phyloP scores from a whole-genome alignment of 2,888 invertebrate genomes.

The Emmelina monodactyla region DNA sequence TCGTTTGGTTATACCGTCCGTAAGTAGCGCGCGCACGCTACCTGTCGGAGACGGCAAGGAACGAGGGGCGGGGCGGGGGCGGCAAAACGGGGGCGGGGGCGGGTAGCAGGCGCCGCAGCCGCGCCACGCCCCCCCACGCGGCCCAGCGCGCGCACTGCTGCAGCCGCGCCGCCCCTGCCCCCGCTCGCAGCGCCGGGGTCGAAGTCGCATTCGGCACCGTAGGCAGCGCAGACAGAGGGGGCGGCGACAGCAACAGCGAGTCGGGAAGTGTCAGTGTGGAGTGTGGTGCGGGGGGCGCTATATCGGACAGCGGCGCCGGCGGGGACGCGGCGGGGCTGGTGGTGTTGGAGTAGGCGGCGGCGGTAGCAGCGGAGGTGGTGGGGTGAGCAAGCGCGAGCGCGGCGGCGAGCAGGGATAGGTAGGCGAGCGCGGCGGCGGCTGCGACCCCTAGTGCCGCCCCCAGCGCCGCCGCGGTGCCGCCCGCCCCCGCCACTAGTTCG shows the following conservation, averaged over 20 bases:
- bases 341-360: conserved; percentile 2
- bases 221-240: too few relatives aligned
- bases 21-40: too few relatives aligned
- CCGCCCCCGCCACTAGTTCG: conserved; percentile 69
- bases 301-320: neutral
- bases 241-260: neutral
- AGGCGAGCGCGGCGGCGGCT: conserved; percentile 19
- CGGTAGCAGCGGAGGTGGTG: conserved; percentile 4
- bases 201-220: too few relatives aligned
- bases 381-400: conserved; percentile 21
- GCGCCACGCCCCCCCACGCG: conserved; percentile 15
- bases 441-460: conserved; percentile 18
- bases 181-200: too few relatives aligned
- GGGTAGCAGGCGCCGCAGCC: conserved; percentile 8
- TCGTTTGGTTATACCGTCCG: too few relatives aligned
- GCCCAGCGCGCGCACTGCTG: conserved; percentile 13
- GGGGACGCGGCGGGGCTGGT: neutral
- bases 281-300: too few relatives aligned
- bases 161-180: neutral
- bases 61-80: conserved; percentile 10
- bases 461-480: conserved; percentile 15
- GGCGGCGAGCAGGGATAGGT: conserved; percentile 27
- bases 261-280: neutral
- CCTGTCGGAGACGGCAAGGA: neutral
- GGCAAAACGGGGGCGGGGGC: conserved; percentile 16